These are phyloP conservation scores for Hormiphora californensis DNA, from an alignment of 37 sponge, comb jelly and placozoan genomes.

Conservation along the genomic window DNA sequence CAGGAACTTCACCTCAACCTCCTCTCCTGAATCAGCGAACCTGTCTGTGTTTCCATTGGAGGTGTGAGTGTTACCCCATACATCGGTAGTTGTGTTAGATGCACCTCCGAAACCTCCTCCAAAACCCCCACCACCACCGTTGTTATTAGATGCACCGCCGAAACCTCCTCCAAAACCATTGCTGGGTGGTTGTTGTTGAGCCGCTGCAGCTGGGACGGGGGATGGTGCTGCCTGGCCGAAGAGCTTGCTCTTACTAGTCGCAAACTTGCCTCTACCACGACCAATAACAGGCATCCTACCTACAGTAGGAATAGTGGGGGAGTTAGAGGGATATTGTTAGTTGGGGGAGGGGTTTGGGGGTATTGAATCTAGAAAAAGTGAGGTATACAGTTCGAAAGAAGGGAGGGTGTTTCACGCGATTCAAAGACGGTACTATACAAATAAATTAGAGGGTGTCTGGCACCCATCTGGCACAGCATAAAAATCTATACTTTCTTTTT, in stretches of 20 bases:
- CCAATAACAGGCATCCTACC: slow-evolving; percentile 42
- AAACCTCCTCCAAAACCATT: background rate
- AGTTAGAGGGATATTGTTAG: too few relatives aligned
- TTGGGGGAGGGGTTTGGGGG: too few relatives aligned
- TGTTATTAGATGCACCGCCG: too few relatives aligned
- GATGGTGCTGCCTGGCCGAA: background rate
- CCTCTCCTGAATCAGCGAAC: slow-evolving; percentile 26
- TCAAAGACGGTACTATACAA: too few relatives aligned
- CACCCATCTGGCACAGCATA: too few relatives aligned
- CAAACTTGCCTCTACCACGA: slow-evolving; percentile 26
- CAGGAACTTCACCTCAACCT: slow-evolving; percentile 20
- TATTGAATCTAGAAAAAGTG: too few relatives aligned
- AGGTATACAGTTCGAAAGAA: too few relatives aligned
- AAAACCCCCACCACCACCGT: background rate
- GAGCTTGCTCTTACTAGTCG: background rate
- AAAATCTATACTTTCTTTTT: too few relatives aligned
- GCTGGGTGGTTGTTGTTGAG: background rate
- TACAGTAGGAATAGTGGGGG: too few relatives aligned
- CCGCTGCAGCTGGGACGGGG: background rate
- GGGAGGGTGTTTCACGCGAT: too few relatives aligned
- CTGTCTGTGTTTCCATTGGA: slow-evolving; percentile 44
- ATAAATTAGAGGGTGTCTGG: too few relatives aligned
- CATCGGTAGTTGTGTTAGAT: background rate
- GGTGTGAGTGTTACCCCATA: slow-evolving; percentile 30
- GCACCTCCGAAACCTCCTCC: background rate